A percentile compares a stretch with the other conserved stretches of the same genome.
Evolutionary conservation across 2,888 invertebrate genomes (phyloP).

Genomic region (Glyphotaelius pellucidus): DNA sequence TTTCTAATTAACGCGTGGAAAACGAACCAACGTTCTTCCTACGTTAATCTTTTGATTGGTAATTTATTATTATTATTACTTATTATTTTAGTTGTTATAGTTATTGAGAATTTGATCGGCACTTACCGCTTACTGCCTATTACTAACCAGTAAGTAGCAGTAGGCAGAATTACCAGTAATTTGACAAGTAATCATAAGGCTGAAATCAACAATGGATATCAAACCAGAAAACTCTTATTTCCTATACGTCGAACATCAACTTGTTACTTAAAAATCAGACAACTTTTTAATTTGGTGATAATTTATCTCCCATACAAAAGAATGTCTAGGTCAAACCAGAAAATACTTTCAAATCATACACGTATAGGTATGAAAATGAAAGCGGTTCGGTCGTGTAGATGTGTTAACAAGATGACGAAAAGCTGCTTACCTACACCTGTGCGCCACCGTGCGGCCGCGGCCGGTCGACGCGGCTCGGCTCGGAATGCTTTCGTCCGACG

Average conservation of each 20-base stretch:
- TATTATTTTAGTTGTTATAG: background rate
- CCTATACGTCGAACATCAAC: constrained; percentile 6
- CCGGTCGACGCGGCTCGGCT: background rate
- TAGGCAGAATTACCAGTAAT: background rate
- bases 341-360: constrained; percentile 64
- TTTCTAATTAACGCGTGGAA: background rate
- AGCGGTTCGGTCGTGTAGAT: constrained; percentile 53
- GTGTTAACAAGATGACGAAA: constrained; percentile 46
- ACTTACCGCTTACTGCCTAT: background rate
- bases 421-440: constrained; percentile 2
- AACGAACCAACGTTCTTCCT: background rate
- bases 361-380: constrained; percentile 63
- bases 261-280: constrained; percentile 41
- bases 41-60: too few species aligned
- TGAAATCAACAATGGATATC: background rate
- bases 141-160: background rate
- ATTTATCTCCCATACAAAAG: constrained; percentile 57
- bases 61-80: background rate
- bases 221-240: constrained; percentile 22
- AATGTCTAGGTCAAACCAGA: constrained; percentile 65
- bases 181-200: background rate
- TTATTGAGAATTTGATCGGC: background rate
- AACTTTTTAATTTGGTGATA: constrained; percentile 57
- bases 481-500: constrained; percentile 16
- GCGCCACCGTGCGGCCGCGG: background rate